phyloP scores from a whole-genome alignment of 2,888 invertebrate species.

The Tubulanus polymorphus region DNA sequence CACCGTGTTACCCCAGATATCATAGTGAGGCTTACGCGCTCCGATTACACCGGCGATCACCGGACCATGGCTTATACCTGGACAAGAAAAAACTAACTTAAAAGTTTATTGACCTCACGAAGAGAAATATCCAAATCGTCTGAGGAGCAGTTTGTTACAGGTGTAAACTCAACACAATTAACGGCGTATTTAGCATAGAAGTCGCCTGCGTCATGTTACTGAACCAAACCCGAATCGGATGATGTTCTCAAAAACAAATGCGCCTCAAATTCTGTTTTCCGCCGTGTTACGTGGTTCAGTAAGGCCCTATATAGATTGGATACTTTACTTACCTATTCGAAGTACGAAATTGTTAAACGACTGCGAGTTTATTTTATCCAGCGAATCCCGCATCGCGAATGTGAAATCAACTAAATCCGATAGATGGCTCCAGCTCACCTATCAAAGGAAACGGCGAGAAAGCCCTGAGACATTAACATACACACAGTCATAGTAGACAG shows the following conservation, averaged over 20 bases:
- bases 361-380: slow-evolving; percentile 82
- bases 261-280: too few species aligned
- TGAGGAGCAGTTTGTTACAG: too few species aligned
- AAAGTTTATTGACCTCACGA: too few species aligned
- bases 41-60: slow-evolving; percentile 95
- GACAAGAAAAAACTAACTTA: slow-evolving; percentile 7
- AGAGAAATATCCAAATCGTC: too few species aligned
- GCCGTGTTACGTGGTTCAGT: too few species aligned
- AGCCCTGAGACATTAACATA: slow-evolving; percentile 58
- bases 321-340: slow-evolving; percentile 80
- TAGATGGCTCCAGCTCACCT: slow-evolving; percentile 64
- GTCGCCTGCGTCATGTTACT: too few species aligned
- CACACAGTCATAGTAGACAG: not conserved
- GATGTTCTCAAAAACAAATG: too few species aligned
- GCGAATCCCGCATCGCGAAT: slow-evolving; percentile 77
- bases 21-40: slow-evolving; percentile 90
- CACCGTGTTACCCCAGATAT: slow-evolving; percentile 87
- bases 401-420: slow-evolving; percentile 81
- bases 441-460: too few species aligned
- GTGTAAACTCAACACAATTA: too few species aligned
- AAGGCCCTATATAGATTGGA: too few species aligned
- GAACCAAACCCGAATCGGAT: too few species aligned
- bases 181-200: too few species aligned
- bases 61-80: slow-evolving; percentile 88
- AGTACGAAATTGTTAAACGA: slow-evolving; percentile 88